Conservation (phyloP, 2,888 invertebrate genomes). For the Acanthopleura granulata region DNA sequence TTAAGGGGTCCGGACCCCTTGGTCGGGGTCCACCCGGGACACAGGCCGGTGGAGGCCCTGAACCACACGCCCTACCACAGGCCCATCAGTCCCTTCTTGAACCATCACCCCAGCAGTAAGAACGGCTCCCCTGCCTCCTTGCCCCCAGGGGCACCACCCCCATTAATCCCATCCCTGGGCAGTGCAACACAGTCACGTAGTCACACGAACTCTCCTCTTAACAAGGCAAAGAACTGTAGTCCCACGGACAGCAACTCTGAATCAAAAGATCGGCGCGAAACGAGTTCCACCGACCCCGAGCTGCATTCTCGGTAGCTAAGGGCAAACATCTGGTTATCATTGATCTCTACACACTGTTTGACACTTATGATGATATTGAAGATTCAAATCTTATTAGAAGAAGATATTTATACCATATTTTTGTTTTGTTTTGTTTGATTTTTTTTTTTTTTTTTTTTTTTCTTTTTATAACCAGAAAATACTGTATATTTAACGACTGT, state of each 20-base stretch:
- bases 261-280: conserved; percentile 50
- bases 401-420: conserved; percentile 4
- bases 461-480: no score
- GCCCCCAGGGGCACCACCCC: conserved; percentile 52
- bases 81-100: conserved; percentile 8
- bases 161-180: conserved; percentile 56
- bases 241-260: conserved; percentile 53
- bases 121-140: conserved; percentile 53
- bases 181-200: conserved; percentile 43
- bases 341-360: background rate
- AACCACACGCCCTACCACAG: conserved; percentile 30
- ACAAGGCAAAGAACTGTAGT: conserved; percentile 52
- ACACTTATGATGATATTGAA: background rate
- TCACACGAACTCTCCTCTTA: conserved; percentile 52
- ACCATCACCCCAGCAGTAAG: conserved; percentile 33
- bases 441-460: no score
- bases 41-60: conserved; percentile 20
- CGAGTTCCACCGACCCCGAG: conserved; percentile 55
- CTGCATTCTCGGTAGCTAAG: conserved; percentile 52
- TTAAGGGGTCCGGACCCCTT: conserved; percentile 1
- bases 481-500: background rate
- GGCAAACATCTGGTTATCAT: background rate
- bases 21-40: background rate
- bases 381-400: conserved; percentile 2
- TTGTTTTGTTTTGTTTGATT: conserved; percentile 4